Base-by-base conservation (phyloP, 92 coral and sea anemone species). In the Zoanthus sansibaricus region DNA sequence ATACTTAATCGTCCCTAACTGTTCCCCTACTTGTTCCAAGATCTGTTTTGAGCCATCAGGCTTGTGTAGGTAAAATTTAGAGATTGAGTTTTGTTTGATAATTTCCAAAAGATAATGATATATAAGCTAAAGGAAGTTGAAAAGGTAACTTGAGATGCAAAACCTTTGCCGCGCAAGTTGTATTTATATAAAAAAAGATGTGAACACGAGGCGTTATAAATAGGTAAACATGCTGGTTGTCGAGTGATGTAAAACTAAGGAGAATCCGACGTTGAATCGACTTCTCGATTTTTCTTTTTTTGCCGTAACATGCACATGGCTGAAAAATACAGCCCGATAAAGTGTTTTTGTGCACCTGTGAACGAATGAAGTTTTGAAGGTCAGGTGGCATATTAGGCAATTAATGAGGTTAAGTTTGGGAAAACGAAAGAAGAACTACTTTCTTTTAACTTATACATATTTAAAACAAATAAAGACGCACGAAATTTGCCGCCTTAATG, bases 321-420 rank as follows among this genome's bases (percentile, higher is more conserved):
- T 32, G 17, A 0, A 78, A 46, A 62, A 30, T 15, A 17, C 67
- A 76, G 25, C 11, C 67, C 54, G 45, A 15, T 14, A 17, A 15
- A 3, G 45, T 55, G 16, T 2, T 25, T 20, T 66, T 20, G 85
- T 37, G 9, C 85, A 80, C 85, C 85, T 80, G 85, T 13, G 45
- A 25, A 33, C 6, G 54, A 42, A 33, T 12, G 75, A 75, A 52
- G 46, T 84, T 79, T 47, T 75, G 1, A 76, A 13, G 18, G 31
- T 92, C 98, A 94, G 98, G 98, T 94, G 95, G 72, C 98, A 58
- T 37, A 72, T 21, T 86, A 75, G 94, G 98, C 83, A 90, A 25
- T 25, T 25, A 25, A 93, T 90, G 89, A 45, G 17, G 18, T 45
- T 4, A 59, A 10, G 47, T 20, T 9, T 7, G 7, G 45, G 20